Evolutionary conservation across 2,888 invertebrate species (phyloP).

Genomic region (Epiperipatus broadwayi): DNA sequence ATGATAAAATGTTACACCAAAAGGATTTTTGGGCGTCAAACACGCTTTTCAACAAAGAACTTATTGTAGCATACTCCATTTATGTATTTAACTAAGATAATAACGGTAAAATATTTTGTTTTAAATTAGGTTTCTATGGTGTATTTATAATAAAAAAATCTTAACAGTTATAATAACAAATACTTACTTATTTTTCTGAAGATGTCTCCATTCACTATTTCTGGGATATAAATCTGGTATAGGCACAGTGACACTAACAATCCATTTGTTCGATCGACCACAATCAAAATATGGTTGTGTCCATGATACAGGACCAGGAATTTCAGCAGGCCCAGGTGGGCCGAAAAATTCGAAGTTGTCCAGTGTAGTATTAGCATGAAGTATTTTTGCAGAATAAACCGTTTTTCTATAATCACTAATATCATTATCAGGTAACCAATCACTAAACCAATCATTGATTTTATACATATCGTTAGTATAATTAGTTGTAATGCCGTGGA

Average conservation of each 20-base stretch:
- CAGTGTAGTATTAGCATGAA: conserved; percentile 81
- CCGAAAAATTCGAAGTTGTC: conserved; percentile 92
- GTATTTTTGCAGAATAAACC: conserved; percentile 66
- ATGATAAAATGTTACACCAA: too few relatives aligned
- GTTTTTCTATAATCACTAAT: conserved; percentile 69
- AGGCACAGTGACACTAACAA: conserved; percentile 78
- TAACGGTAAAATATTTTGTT: too few relatives aligned
- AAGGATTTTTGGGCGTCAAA: too few relatives aligned
- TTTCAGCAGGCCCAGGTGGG: conserved; percentile 69
- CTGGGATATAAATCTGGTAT: conserved; percentile 86
- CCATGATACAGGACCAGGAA: conserved; percentile 79
- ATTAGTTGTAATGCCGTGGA: conserved; percentile 55
- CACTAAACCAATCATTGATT: conserved; percentile 79
- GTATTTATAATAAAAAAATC: too few relatives aligned
- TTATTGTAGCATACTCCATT: too few relatives aligned
- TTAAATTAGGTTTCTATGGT: too few relatives aligned
- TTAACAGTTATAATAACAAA: too few relatives aligned
- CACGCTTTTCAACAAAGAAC: too few relatives aligned
- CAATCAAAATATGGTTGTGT: conserved; percentile 91
- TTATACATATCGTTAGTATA: conserved; percentile 77
- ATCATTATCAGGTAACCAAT: conserved; percentile 75
- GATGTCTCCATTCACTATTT: conserved; percentile 74
- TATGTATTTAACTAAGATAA: too few relatives aligned
- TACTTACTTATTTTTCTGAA: conserved; percentile 76
- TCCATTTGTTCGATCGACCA: conserved; percentile 82